Evolutionary conservation across 2,888 invertebrate genomes (phyloP), one percentile per base, ranked within the genome.

Genomic region (Tachina fera): DNA sequence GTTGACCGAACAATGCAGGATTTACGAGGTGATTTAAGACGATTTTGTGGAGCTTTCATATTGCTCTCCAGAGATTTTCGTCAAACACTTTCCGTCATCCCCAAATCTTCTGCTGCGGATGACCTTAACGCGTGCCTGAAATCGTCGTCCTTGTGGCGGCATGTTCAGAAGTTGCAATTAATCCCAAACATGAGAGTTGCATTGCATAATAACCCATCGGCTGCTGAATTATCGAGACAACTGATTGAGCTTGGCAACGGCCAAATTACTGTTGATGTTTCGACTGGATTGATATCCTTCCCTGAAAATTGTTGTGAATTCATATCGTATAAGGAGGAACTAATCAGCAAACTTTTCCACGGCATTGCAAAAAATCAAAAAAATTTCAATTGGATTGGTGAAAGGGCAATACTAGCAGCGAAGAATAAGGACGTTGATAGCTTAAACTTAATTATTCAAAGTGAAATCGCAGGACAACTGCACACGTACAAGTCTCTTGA

Each of bases 251-350:
- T 60, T 60, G 39, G 58, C 14, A 31, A 39, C 5, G 58, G 53
- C 53, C 16, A 16, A 53, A 53, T 53, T 19, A 16, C 53, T 70
- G 79, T 88, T 51, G 87, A 88, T 67, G 70, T 75, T 56, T 53
- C 68, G 45, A 88, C 76, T 39, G 80, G 87, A 84, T 84, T 78
- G 22, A 89, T 89, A 75, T 16, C 41, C 16, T 43, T 61, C 61
- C 61, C 65, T 65, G 49, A 47, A 47, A 65, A 65, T 14, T 47
- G 47, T 65, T 65, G 19, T 31, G 14, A 65, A 49, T 65, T 65
- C 47, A 65, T 47, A 47, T 83, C 56, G 22, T 61, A 47, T 47
- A 72, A 39, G 31, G 16, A 49, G 13, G 49, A 75, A 67, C 65
- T 87, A 43, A 68, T 77, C 41, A 47, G 45, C 22, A 79, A 72